A percentile compares a stretch with the other conserved stretches of the same genome.
Conservation (phyloP, 2,113 vertebrate genomes). For the Myrmophylax atrothorax region DNA sequence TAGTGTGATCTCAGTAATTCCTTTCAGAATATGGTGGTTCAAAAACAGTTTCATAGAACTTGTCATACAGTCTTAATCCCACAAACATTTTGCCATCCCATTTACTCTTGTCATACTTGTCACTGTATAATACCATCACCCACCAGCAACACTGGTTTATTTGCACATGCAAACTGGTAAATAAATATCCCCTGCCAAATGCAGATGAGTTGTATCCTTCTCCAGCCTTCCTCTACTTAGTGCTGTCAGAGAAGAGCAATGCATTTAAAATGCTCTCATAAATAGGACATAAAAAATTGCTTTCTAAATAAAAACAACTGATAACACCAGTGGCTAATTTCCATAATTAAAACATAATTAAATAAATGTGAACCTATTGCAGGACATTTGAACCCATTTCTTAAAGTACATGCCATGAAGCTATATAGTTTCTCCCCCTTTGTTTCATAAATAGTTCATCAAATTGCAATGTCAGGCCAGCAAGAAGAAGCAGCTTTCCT, state of each 20-base stretch:
- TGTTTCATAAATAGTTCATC: neutral
- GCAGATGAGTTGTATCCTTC: neutral
- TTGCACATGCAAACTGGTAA: neutral
- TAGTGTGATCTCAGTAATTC: neutral
- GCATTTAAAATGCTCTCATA: neutral
- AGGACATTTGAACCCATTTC: neutral
- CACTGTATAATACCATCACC: neutral
- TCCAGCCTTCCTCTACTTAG: neutral
- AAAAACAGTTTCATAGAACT: neutral
- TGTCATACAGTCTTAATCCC: neutral
- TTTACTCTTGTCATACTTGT: neutral
- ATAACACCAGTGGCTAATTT: fast-evolving
- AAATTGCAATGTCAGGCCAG: neutral
- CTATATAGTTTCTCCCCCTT: neutral
- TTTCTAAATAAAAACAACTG: neutral
- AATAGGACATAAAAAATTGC: neutral
- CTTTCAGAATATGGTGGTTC: neutral
- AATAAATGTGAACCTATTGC: neutral
- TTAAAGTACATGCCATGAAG: neutral
- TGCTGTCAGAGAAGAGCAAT: neutral
- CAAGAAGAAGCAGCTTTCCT: neutral
- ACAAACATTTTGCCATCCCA: fast-evolving
- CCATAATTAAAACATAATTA: neutral
- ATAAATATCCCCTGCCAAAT: fast-evolving
- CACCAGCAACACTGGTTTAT: neutral